phyloP scores from a whole-genome alignment of 2,113 vertebrate genomes.

The Microcebus ravelobensis region DNA sequence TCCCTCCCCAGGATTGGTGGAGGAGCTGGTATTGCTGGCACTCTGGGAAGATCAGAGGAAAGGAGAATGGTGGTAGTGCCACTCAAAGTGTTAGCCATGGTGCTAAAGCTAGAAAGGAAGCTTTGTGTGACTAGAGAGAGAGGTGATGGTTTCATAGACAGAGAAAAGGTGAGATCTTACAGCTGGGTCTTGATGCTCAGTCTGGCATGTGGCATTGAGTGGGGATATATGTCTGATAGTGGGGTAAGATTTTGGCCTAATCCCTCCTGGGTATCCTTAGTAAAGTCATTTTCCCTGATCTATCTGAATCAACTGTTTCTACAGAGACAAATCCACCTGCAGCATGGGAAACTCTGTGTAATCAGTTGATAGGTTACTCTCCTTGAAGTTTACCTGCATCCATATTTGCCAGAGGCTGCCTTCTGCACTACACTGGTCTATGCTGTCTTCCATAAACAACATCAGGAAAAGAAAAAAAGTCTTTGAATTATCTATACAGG shows the following conservation, averaged over 20 bases:
- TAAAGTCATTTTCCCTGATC: neutral
- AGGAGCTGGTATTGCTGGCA: neutral
- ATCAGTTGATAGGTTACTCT: neutral
- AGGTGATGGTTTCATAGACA: neutral
- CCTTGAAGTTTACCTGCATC: neutral
- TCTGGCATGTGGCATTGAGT: neutral
- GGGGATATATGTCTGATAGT: neutral
- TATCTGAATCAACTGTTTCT: neutral
- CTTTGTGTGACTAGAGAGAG: neutral
- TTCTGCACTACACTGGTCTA: neutral
- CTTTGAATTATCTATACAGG: neutral
- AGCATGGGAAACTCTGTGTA: neutral
- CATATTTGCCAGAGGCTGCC: neutral
- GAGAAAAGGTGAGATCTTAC: neutral
- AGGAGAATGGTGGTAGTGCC: neutral
- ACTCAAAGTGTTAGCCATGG: neutral
- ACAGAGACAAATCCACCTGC: neutral
- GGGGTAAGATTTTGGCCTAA: neutral
- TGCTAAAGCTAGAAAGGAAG: slow-evolving; percentile 28
- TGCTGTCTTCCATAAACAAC: neutral
- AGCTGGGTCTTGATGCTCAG: neutral
- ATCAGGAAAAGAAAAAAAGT: neutral
- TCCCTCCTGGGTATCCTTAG: neutral
- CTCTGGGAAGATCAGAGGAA: neutral
- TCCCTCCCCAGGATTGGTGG: neutral